Evolutionary conservation across 2,113 vertebrate genomes (phyloP).

Genomic region (Stigmatopora nigra): DNA sequence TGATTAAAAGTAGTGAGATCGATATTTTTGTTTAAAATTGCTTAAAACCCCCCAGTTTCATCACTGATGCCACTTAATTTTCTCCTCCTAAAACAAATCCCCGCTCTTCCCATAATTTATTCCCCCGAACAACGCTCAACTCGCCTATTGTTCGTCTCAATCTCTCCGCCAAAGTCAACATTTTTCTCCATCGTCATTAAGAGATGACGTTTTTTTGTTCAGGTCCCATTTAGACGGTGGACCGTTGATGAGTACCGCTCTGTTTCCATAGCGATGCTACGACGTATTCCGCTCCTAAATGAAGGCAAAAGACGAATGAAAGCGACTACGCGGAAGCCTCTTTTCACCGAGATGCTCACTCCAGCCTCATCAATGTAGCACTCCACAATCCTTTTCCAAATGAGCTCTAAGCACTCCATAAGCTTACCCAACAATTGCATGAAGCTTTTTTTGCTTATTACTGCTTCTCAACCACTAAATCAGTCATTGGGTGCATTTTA

Average conservation of each 20-base stretch:
- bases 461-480: background rate
- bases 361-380: constrained; percentile 22
- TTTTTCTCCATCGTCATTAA: constrained; percentile 42
- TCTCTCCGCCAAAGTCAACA: constrained; percentile 30
- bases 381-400: constrained; percentile 12
- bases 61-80: constrained; percentile 45
- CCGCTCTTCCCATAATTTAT: constrained; percentile 27
- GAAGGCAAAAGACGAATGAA: constrained; percentile 26
- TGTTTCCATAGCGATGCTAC: constrained; percentile 59
- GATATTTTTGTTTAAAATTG: too few relatives aligned
- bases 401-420: constrained; percentile 14
- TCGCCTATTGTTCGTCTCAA: constrained; percentile 10
- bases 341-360: constrained; percentile 27
- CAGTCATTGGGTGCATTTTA: background rate
- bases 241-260: constrained; percentile 48
- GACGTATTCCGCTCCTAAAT: constrained; percentile 45
- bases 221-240: constrained; percentile 30
- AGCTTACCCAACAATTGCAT: background rate
- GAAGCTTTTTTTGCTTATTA: background rate
- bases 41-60: constrained; percentile 9
- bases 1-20: too few relatives aligned
- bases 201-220: constrained; percentile 46
- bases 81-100: constrained; percentile 31
- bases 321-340: background rate
- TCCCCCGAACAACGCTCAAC: constrained; percentile 42